These are phyloP conservation scores for Gouania willdenowi DNA, from an alignment of 2,797 vertebrate species.

Conservation along the genomic window DNA sequence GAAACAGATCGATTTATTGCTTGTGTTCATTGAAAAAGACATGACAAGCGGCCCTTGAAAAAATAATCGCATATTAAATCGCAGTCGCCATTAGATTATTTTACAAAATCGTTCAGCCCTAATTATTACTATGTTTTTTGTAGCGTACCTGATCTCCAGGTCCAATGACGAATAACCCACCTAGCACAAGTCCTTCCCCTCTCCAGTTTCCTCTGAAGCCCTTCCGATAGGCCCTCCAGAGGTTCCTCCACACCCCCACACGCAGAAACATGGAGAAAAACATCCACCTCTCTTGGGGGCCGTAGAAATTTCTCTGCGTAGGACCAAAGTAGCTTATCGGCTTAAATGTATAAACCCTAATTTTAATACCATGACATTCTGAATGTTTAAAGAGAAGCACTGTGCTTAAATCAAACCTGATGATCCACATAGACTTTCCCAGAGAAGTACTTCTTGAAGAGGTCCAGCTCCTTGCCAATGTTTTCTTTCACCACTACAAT, in stretches of 20 bases:
- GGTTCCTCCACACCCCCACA: constrained; percentile 81
- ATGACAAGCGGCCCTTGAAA: too few species aligned
- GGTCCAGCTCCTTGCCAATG: constrained; percentile 81
- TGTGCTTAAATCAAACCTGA: constrained; percentile 69
- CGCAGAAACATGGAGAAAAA: constrained; percentile 76
- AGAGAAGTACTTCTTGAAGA: constrained; percentile 88
- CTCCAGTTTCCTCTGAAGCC: constrained; percentile 83
- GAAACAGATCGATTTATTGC: too few species aligned
- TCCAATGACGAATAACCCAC: constrained; percentile 86
- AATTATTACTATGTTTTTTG: too few species aligned
- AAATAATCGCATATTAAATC: too few species aligned
- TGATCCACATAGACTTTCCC: constrained; percentile 90
- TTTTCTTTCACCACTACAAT: constrained; percentile 92
- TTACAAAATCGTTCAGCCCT: too few species aligned
- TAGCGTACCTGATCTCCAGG: constrained; percentile 78
- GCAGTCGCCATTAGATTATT: too few species aligned
- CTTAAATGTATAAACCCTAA: background rate
- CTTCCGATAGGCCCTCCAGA: constrained; percentile 76
- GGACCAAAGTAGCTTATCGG: constrained; percentile 17
- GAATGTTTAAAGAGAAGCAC: background rate
- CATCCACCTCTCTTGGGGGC: constrained; percentile 81
- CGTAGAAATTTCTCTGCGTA: constrained; percentile 84
- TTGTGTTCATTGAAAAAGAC: too few species aligned
- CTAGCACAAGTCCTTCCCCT: constrained; percentile 86
- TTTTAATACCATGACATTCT: background rate